These are phyloP conservation scores for Aramus guarauna DNA, from an alignment of 2,113 vertebrate species.

Conservation along the genomic window DNA sequence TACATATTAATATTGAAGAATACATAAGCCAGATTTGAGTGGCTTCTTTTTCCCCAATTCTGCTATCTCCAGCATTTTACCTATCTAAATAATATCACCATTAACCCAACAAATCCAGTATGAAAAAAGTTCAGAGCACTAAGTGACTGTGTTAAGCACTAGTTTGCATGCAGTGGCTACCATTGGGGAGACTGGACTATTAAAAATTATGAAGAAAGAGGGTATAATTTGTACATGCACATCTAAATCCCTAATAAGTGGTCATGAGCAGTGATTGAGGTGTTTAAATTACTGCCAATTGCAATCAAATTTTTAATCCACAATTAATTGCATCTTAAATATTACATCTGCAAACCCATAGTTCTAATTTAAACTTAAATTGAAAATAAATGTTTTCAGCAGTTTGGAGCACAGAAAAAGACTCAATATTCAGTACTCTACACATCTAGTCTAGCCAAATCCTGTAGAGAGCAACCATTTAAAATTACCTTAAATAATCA, in stretches of 20 bases:
- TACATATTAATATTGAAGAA: neutral
- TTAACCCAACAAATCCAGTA: neutral
- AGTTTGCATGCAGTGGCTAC: neutral
- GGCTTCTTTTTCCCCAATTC: neutral
- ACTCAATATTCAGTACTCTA: neutral
- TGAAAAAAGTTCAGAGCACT: neutral
- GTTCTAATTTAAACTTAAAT: neutral
- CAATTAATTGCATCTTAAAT: neutral
- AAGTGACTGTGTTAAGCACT: neutral
- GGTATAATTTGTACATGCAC: fast-evolving
- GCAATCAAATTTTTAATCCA: neutral
- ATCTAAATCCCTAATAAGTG: neutral
- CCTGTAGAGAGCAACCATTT: neutral
- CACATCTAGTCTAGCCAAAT: neutral
- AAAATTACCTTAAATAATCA: neutral
- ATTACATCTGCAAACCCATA: neutral
- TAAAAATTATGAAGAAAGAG: neutral
- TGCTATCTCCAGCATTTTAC: neutral
- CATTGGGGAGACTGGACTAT: neutral
- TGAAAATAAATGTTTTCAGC: neutral
- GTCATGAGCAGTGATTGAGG: neutral
- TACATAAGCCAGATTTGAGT: neutral
- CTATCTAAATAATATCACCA: neutral
- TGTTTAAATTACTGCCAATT: neutral
- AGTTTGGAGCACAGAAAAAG: neutral